Conservation (phyloP, 2,113 vertebrate genomes). For the Daubentonia madagascariensis region DNA sequence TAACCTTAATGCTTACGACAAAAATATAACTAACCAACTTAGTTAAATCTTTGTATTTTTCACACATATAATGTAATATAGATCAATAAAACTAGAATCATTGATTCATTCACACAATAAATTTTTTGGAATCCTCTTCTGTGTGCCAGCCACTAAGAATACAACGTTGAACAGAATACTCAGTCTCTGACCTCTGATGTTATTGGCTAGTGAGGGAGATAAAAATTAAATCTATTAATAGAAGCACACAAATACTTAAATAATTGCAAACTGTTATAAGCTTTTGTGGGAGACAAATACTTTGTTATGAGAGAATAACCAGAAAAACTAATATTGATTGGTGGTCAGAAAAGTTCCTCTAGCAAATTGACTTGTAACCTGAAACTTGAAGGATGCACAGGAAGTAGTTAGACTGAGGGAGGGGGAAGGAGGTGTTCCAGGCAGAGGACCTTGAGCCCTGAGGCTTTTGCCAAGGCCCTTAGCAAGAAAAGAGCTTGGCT, state of each 20-base stretch:
- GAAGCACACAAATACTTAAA: constrained; percentile 1
- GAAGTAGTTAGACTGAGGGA: not conserved
- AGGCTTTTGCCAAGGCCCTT: not conserved
- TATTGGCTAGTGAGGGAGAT: not conserved
- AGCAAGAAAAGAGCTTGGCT: not conserved
- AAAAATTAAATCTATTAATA: not conserved
- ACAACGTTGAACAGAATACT: not conserved
- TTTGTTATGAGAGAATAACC: not conserved
- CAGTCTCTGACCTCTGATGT: not conserved
- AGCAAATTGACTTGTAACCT: not conserved
- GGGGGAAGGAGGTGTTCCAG: not conserved
- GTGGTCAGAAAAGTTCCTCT: not conserved
- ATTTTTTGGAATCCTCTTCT: not conserved
- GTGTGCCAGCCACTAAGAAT: not conserved
- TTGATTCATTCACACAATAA: not conserved
- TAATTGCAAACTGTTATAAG: not conserved
- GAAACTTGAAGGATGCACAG: not conserved
- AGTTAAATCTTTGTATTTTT: not conserved
- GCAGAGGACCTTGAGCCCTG: not conserved
- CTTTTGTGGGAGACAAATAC: not conserved
- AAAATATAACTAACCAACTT: not conserved
- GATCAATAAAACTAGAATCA: not conserved
- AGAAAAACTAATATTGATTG: not conserved
- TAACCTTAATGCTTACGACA: not conserved
- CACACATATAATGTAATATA: not conserved